Evolutionary conservation across 1,140 invertebrate species (phyloP), one percentile per base, ranked within the genome.

Genomic region (Mycetomoellerius zeteki): DNA sequence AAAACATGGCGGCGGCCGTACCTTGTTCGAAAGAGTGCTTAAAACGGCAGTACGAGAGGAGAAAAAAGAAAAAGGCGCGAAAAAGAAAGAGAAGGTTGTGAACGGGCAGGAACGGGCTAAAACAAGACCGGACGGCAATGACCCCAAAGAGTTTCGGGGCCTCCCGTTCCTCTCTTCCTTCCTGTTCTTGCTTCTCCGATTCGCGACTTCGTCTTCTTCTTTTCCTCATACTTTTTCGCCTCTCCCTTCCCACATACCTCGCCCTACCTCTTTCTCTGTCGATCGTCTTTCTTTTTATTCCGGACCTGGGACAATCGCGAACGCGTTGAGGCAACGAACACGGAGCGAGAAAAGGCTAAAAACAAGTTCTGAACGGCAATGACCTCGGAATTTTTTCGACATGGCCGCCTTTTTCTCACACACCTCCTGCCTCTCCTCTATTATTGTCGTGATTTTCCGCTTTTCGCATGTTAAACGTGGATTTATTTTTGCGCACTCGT

Each of bases 241-340:
- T 50, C 62, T 54, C 73, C 54, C 58, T 16, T 21, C 56, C 60
- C 52, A 10, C 8, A 30, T 24, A 19, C 7, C 14, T 12, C 84
- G 33, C 47, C 50, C 30, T 37, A n/a, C 71, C 24, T 43, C 47
- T 71, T 75, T 77, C 52, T 37, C 50, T 21, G 47, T 24, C 87
- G 76, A 27, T 27, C 85, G 58, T 87, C 60, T 87, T 82, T 54
- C 72, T 85, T 87, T 91, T 93, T 90, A 89, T 91, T 92, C 93
- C 93, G 94, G 94, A 95, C 94, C 95, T 94, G 92, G 93, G 94
- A 92, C 91, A 95, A 94, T 91, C 89, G 88, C 91, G 91, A 89
- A 71, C 88, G 89, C 87, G 92, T 93, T 91, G 92, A 89, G 87
- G 65, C 88, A 87, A 87, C 76, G 73, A 78, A 65, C 27, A 12